phyloP scores from a whole-genome alignment of 1,140 invertebrate genomes.

The Macrobrachium nipponense region DNA sequence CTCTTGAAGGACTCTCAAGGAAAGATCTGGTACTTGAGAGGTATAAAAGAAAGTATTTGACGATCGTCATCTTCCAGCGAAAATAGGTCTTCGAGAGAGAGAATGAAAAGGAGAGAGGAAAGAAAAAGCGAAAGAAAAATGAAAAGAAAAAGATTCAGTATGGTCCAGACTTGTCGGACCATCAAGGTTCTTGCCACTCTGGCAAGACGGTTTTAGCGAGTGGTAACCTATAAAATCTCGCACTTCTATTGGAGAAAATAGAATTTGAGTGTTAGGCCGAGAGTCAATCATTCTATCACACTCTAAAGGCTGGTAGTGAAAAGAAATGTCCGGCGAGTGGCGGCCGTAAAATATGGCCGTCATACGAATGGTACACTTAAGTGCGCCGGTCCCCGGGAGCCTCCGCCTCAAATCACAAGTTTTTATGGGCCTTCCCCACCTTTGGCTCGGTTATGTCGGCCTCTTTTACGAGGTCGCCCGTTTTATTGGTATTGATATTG shows the following conservation, averaged over 20 bases:
- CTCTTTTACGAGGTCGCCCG: constrained; percentile 32
- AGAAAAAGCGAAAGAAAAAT: no score
- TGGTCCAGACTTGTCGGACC: neutral
- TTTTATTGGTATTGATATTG: constrained; percentile 48
- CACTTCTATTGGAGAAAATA: constrained; percentile 40
- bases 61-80: no score
- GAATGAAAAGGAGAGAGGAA: neutral
- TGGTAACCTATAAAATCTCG: constrained; percentile 31
- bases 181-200: neutral
- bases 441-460: constrained; percentile 20
- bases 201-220: neutral
- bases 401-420: constrained; percentile 32
- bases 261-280: constrained; percentile 34
- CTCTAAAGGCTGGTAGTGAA: constrained; percentile 50
- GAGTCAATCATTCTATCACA: constrained; percentile 57
- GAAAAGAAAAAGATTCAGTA: neutral
- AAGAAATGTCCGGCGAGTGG: constrained; percentile 45
- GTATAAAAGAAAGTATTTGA: no score
- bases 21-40: no score
- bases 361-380: constrained; percentile 53
- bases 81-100: neutral
- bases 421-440: constrained; percentile 49
- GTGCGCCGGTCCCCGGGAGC: constrained; percentile 15
- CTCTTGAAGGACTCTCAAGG: no score
- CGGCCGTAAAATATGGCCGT: constrained; percentile 55